Conservation (phyloP, 35 echinoderm and acorn worm species). For the Strongylocentrotus purpuratus region DNA sequence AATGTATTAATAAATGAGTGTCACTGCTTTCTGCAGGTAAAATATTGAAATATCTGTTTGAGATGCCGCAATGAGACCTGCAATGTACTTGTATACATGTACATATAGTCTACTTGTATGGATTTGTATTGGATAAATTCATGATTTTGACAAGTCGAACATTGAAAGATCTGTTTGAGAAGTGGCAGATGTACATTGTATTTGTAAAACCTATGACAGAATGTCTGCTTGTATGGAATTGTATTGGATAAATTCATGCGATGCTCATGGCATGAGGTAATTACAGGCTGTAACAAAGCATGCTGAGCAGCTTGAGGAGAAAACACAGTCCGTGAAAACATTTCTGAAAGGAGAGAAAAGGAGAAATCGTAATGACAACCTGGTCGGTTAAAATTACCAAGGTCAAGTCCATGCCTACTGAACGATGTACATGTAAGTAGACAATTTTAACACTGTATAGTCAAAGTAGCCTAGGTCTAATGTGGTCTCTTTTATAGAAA, state of each 20-base stretch:
- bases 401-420: not conserved
- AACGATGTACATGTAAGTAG: not conserved
- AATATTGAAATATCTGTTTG: no score
- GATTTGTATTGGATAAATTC: no score
- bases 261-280: not conserved
- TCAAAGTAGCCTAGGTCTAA: no score
- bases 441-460: not conserved
- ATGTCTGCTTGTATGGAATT: not conserved
- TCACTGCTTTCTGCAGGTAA: not conserved
- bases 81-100: no score
- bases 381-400: not conserved
- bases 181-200: no score
- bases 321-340: not conserved
- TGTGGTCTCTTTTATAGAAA: no score
- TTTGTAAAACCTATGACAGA: not conserved
- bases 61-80: no score
- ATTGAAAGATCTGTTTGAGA: no score
- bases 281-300: not conserved
- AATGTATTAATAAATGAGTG: not conserved
- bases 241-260: not conserved
- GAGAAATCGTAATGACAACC: not conserved
- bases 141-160: no score
- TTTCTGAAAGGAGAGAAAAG: not conserved
- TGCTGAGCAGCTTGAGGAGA: not conserved
- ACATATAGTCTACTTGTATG: no score